Base-by-base conservation (phyloP, 2,888 invertebrate genomes). In the Atrina japonica region DNA sequence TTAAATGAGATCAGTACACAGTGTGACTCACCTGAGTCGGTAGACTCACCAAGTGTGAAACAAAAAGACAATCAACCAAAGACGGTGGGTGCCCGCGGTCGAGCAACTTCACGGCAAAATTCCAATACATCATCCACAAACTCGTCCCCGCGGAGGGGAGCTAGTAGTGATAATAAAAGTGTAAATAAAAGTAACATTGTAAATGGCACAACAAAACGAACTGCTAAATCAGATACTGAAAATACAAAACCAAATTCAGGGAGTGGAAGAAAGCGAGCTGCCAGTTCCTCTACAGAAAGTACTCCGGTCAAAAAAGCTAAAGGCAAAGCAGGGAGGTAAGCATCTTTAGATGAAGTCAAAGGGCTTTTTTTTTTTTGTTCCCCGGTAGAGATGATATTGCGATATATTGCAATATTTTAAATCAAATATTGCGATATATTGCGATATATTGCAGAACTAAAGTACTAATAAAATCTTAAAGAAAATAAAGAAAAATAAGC, bases 121-220 rank as follows among this genome's bases (percentile, higher is more conserved):
- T 60, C 68, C 21, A 69, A 64, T 53, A 58, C 66, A 14, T 60
- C 69, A 21, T 67, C 59, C 25, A 30, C 66, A n/a, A 66, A 66
- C 23, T 67, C 60, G 18, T 67, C 67, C 14, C 60, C 60, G 16
- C 21, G 45, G 16, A 66, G 59, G 63, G 73, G 68, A 64, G 58
- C 29, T 53, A 61, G 53, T 70, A 70, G 66, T 68, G 73, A 67
- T 43, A 74, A 69, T 61, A 70, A 61, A 45, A 67, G 61, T 63
- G 68, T 70, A 61, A 76, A 70, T 35, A 66, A 66, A 66, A 21
- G 35, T 35, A 58, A 43, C 30, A 47, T 66, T 41, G 41, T 70
- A 43, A 70, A 70, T 66, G 76, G 76, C 53, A 68, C 73, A 69
- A 67, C 65, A 59, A 69, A 73, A 63, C 56, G 66, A 52, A 69